phyloP scores from a whole-genome alignment of 2,888 invertebrate genomes.

The Orgyia antiqua region DNA sequence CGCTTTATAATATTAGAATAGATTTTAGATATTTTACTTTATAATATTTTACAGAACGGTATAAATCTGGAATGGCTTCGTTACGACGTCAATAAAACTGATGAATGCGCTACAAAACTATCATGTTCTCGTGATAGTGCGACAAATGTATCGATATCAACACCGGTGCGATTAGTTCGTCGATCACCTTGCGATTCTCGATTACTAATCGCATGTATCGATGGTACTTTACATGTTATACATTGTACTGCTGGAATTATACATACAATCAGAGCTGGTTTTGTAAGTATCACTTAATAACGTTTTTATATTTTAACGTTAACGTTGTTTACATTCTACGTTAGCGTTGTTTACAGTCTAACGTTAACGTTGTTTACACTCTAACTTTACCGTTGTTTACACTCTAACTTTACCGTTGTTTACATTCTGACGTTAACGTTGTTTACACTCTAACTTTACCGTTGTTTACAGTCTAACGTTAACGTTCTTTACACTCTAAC shows the following conservation, averaged over 20 bases:
- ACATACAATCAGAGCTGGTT: slow-evolving; percentile 85
- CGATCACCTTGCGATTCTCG: slow-evolving; percentile 82
- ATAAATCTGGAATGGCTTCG: slow-evolving; percentile 81
- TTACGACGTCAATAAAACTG: slow-evolving; percentile 82
- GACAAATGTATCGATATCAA: slow-evolving; percentile 77
- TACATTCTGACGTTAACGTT: no score
- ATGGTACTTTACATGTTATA: slow-evolving; percentile 88
- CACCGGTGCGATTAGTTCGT: slow-evolving; percentile 46
- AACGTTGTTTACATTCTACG: no score
- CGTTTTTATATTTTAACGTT: no score
- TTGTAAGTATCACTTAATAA: slow-evolving; percentile 84
- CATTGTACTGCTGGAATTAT: slow-evolving; percentile 87
- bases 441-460: no score
- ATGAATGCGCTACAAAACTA: slow-evolving; percentile 74
- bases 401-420: no score
- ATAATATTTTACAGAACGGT: slow-evolving; percentile 50
- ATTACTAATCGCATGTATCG: slow-evolving; percentile 89
- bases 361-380: no score
- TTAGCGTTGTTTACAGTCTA: no score
- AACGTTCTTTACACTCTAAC: no score
- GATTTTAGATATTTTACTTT: no score
- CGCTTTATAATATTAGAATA: no score
- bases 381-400: no score
- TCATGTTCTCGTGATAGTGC: slow-evolving; percentile 72
- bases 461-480: no score